phyloP scores from a whole-genome alignment of 2,797 vertebrate species.

The Sitta carolinensis region DNA sequence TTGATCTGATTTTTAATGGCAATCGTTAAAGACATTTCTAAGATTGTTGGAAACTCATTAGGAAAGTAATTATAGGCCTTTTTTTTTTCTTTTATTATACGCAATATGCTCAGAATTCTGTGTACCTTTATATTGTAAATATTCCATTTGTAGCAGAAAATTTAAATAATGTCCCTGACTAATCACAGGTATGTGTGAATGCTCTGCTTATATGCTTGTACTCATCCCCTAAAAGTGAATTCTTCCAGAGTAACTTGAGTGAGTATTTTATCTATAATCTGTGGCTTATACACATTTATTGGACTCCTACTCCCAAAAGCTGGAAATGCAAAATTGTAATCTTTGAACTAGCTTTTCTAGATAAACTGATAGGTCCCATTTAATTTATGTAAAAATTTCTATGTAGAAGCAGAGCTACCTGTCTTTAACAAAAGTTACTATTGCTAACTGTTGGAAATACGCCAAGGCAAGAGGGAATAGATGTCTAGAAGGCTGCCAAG shows the following conservation, averaged over 20 bases:
- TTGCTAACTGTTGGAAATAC: slow-evolving; percentile 45
- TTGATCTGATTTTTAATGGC: not conserved
- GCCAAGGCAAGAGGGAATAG: not conserved
- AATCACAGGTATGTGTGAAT: not conserved
- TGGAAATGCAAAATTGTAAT: not conserved
- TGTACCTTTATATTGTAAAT: not conserved
- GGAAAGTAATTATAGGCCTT: not conserved
- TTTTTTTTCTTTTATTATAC: not conserved
- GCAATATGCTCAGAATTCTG: not conserved
- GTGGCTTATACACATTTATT: not conserved
- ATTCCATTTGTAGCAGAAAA: not conserved
- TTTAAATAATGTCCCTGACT: not conserved
- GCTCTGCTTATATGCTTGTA: not conserved
- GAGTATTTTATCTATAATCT: not conserved
- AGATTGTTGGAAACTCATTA: slow-evolving; percentile 9
- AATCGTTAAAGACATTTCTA: not conserved
- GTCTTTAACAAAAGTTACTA: slow-evolving; percentile 21
- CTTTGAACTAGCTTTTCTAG: not conserved
- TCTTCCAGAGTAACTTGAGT: not conserved
- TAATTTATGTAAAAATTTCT: slow-evolving; percentile 15
- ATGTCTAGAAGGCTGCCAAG: slow-evolving; percentile 32
- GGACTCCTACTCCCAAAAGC: not conserved
- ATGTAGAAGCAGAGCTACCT: slow-evolving; percentile 23
- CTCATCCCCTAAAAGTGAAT: not conserved
- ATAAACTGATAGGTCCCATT: not conserved